Conservation (phyloP, 2,888 invertebrate species). For the Agrotis exclamationis region DNA sequence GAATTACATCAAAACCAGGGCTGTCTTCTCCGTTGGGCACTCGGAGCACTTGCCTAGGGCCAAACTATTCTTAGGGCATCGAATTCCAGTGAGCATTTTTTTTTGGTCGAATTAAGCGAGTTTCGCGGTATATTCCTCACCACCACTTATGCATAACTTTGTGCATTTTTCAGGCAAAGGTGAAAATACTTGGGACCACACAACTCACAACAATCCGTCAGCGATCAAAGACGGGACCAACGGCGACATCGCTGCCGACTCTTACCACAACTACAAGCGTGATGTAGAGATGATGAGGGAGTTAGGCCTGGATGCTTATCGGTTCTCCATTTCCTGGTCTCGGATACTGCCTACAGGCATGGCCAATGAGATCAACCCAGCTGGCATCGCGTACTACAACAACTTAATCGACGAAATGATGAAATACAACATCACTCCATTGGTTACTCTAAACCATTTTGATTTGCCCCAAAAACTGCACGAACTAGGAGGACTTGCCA, state of each 20-base stretch:
- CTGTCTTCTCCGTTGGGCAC: no score
- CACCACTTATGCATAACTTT: not conserved
- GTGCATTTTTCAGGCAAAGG: conserved; percentile 68
- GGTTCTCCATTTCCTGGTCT: conserved; percentile 92
- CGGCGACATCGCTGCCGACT: conserved; percentile 91
- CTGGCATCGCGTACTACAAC: conserved; percentile 92
- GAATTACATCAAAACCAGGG: not conserved
- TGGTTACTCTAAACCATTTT: conserved; percentile 90
- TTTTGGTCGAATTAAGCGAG: no score
- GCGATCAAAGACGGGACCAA: conserved; percentile 78
- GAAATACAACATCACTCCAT: conserved; percentile 91
- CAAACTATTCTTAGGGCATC: no score
- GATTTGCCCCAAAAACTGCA: conserved; percentile 89
- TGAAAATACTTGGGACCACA: conserved; percentile 76
- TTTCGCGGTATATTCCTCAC: no score
- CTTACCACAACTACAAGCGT: conserved; percentile 91
- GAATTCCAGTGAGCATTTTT: no score
- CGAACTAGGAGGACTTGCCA: conserved; percentile 88
- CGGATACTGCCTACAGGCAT: conserved; percentile 92
- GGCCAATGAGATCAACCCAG: conserved; percentile 87
- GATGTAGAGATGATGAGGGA: conserved; percentile 85
- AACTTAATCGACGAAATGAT: conserved; percentile 91
- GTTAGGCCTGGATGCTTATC: conserved; percentile 85
- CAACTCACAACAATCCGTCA: conserved; percentile 70
- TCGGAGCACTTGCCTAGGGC: no score